phyloP scores from a whole-genome alignment of 1,140 invertebrate species.

The Drosophila tsacasi region DNA sequence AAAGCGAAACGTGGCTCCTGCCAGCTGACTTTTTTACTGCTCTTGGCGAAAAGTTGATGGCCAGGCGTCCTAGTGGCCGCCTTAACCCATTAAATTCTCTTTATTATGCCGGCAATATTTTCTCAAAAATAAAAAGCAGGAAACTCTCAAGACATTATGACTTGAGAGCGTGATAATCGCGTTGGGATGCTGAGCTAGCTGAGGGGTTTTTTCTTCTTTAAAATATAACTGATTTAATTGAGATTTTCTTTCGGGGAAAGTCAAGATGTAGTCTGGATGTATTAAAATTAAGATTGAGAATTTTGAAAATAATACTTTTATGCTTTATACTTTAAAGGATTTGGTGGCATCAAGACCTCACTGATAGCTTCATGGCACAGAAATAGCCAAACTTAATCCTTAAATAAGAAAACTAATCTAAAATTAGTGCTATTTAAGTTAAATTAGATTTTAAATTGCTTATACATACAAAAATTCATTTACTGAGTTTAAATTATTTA shows the following conservation, averaged over 20 bases:
- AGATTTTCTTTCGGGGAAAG: not conserved
- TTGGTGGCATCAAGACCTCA: rapidly evolving
- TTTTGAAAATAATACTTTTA: not conserved
- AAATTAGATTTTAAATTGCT: no score
- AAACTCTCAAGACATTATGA: conserved; percentile 35
- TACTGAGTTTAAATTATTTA: not conserved
- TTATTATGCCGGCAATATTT: conserved; percentile 69
- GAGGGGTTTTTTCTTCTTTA: not conserved
- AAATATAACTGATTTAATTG: conserved; percentile 12
- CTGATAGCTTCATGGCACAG: not conserved
- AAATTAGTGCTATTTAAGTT: no score
- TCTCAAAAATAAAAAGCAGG: conserved; percentile 47
- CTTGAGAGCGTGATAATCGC: conserved; percentile 31
- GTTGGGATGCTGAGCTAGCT: not conserved
- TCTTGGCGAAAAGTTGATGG: conserved; percentile 77
- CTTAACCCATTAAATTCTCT: conserved; percentile 75
- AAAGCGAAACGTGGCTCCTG: conserved; percentile 53
- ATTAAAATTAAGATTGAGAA: not conserved
- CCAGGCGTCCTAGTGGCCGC: conserved; percentile 66
- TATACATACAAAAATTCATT: not conserved
- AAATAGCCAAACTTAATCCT: not conserved
- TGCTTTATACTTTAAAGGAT: not conserved
- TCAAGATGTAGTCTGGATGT: not conserved
- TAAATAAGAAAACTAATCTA: not conserved
- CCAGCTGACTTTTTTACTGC: conserved; percentile 74